Base-by-base conservation (phyloP, 2,113 vertebrate species). In the Microtus richardsoni region DNA sequence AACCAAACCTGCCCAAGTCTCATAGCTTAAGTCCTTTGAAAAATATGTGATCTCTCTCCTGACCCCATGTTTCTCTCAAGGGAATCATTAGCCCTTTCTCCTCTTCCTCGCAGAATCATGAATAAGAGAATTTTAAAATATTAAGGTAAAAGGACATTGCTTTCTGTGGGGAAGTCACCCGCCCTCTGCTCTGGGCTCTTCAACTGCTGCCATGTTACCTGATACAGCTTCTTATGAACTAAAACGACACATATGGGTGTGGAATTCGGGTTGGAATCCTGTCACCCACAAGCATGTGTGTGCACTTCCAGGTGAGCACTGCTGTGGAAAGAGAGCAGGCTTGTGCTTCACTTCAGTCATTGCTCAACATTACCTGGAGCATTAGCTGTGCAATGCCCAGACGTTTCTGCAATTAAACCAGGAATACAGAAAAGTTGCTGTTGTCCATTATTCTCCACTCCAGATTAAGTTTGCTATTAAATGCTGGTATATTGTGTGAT, bases 51-150 rank as follows among this genome's bases (percentile, higher is more conserved):
- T 74, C 28, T 62, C 78, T 68, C 82, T 83, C 74, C 89, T 49
- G 77, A 82, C 44, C 33, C n/a, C 33, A 33, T 52, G 49, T 52
- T 83, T 93, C 70, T 74, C 66, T 79, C 47, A 83, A 95, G 68
- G 19, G 21, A 49, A 11, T 41, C 93, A 91, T 47, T 5, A 47
- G 7, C 92, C 44, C 41, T 11, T 94, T 70, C 88, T 28, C 26
- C 30, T 91, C 82, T 91, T 95, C 87, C 87, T 84, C 22, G 22
- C 11, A 86, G n/a, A 93, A 6, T 36, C 85, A 36, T 19, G 33
- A 95, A 92, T 8, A 96, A 47, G 83, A 85, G 28, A 96, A 83
- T 80, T 96, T 94, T 88, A 41, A 96, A 89, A 86, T 47, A 87
- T 49, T 44, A 78, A 49, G 28, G 39, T 74, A 44, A 88, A 93